These are phyloP conservation scores for Blastobasis adustella DNA, from an alignment of 2,888 invertebrate species.

Conservation along the genomic window DNA sequence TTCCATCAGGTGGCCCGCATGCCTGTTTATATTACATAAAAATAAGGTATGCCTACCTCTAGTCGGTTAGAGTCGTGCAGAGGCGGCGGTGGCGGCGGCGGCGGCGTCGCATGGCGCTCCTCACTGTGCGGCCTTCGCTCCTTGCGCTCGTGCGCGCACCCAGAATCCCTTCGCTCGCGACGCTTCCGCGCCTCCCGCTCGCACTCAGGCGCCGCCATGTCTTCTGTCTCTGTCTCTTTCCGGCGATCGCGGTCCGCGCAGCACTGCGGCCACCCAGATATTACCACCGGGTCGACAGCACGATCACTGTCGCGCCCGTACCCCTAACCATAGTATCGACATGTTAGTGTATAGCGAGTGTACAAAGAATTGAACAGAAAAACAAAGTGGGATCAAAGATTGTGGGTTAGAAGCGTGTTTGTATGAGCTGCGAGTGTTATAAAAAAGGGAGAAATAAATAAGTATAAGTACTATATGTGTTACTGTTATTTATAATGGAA, in stretches of 20 bases:
- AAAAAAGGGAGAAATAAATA: slow-evolving; percentile 2
- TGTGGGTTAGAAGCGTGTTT: slow-evolving; percentile 9
- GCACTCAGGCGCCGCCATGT: slow-evolving; percentile 71
- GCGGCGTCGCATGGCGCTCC: slow-evolving; percentile 59
- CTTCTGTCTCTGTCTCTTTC: slow-evolving; percentile 53
- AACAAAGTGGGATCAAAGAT: not conserved
- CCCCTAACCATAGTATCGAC: slow-evolving; percentile 49
- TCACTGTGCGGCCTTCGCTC: slow-evolving; percentile 65
- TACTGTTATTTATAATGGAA: not conserved
- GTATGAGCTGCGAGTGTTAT: slow-evolving; percentile 7
- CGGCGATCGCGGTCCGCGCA: slow-evolving; percentile 56
- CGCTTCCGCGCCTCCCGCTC: slow-evolving; percentile 76
- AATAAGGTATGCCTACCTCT: slow-evolving; percentile 45
- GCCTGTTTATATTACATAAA: too few relatives aligned
- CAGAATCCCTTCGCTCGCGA: slow-evolving; percentile 76
- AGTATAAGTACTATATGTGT: not conserved
- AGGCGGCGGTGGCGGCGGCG: slow-evolving; percentile 59
- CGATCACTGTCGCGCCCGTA: slow-evolving; percentile 66
- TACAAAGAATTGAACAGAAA: slow-evolving; percentile 9
- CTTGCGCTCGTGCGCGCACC: slow-evolving; percentile 65
- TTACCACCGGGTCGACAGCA: slow-evolving; percentile 62
- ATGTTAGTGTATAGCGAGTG: slow-evolving; percentile 39
- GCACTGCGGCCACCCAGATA: slow-evolving; percentile 69
- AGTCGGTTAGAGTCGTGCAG: slow-evolving; percentile 63
- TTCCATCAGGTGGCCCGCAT: too few relatives aligned